Base-by-base conservation (phyloP, 92 coral and sea anemone species). In the Phenganax marumi region DNA sequence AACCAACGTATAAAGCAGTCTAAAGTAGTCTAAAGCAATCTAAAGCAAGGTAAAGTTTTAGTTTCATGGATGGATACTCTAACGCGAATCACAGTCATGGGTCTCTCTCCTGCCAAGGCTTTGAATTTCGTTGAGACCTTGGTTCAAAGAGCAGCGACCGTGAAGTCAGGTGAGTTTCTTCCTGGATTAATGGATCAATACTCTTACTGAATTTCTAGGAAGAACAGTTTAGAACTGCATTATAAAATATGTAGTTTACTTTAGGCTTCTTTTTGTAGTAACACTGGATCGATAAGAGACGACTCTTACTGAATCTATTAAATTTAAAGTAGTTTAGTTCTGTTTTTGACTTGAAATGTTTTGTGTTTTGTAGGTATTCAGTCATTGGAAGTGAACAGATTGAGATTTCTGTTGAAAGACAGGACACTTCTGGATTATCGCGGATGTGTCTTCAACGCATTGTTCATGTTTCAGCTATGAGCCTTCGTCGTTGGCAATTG, bases 51-150 rank as follows among this genome's bases (percentile, higher is more conserved):
- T n/a, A n/a, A n/a, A n/a, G 60, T 54, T 54, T 10, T 51, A 95
- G 98, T 69, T 88, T 90, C 81, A 77, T 95, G 84, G 80, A 97
- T 92, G 63, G 98, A 95, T 73, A 95, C 98, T 0, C 83, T 95
- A 7, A 95, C 93, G 91, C 91, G 98, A 77, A 84, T 91, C 23
- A 91, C 93, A 3, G 93, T 95, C 79, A 95, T 95, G 21, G 98
- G 98, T 17, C 87, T 95, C 17, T 88, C 97, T 43, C 84, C 98
- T 18, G 91, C 98, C 0, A 97, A 95, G 71, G 92, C 98, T 6
- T 87, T 95, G 52, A 97, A 95, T 52, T 85, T 92, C 33, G 98
- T 97, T 19, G 98, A 95, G 70, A 87, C 93, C 60, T 73, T 92
- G 84, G 97, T 90, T 12, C 87, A 93, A 64, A 89, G 97, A 75